Base-by-base conservation (phyloP, 2,113 vertebrate genomes). In the Pelusios castaneus region DNA sequence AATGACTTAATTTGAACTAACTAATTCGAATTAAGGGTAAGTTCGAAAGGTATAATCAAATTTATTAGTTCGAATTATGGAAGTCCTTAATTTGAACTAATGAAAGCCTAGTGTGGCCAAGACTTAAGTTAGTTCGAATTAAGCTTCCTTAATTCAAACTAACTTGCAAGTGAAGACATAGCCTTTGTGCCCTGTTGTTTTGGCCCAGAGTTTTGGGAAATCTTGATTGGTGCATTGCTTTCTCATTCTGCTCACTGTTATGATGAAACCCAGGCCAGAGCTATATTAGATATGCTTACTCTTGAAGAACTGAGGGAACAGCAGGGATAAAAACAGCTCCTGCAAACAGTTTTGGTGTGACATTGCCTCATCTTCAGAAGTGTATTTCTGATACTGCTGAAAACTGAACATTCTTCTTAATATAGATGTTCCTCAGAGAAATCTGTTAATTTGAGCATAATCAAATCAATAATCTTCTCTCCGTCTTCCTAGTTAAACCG, bases 391-490 rank as follows among this genome's bases (percentile, higher is more conserved):
- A 78, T n/a, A 82, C 7, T 6, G 0, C 4, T 91, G 34, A 89
- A 91, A 95, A 84, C 38, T 86, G 81, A 83, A 51, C 56, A 45
- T 22, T 75, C 41, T 85, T 94, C 87, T 95, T 94, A 83, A 95
- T 77, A 84, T 8, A 94, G n/a, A 4, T 56, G 52, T 56, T 96
- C 75, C 84, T 88, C 51, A 76, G 85, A 94, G 27, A 95, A 67
- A 34, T 82, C 4, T 95, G 96, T 91, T 86, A 84, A 58, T 63
- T 82, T 73, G 12, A 90, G 51, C 58, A 41, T 79, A 92, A 88
- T 96, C 67, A 82, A 90, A 93, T 77, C 87, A 34, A 38, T 85
- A 92, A 91, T 89, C 47, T 92, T 11, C 94, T 67, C 89, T 89
- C 81, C 87, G n/a, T 41, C 77, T 93, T 11, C 11, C 92, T 83